Conservation (phyloP, 2,888 invertebrate genomes). For the Muschampia plurimacula region DNA sequence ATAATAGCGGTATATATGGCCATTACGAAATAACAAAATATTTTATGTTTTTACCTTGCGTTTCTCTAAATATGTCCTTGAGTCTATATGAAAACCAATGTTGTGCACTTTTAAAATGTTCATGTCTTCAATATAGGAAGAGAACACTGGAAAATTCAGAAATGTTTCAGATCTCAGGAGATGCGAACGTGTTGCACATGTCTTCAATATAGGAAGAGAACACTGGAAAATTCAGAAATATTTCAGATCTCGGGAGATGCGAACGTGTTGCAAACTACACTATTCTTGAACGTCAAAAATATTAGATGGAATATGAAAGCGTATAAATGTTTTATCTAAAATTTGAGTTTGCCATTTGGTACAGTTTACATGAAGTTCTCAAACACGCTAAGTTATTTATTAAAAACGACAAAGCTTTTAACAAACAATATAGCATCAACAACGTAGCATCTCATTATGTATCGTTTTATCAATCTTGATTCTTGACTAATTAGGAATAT, state of each 20-base stretch:
- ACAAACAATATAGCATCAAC: too few relatives aligned
- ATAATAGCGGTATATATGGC: too few relatives aligned
- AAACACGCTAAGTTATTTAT: too few relatives aligned
- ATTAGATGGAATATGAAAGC: not conserved
- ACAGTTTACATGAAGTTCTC: not conserved
- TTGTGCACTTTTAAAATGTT: not conserved
- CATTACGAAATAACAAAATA: too few relatives aligned
- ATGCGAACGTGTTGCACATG: too few relatives aligned
- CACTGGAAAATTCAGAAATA: conserved; percentile 2
- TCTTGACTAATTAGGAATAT: too few relatives aligned
- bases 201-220: conserved; percentile 7
- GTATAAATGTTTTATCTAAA: not conserved
- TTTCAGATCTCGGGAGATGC: not conserved
- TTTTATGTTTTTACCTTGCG: not conserved
- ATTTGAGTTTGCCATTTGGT: not conserved
- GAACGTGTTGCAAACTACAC: conserved; percentile 10
- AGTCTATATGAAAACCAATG: not conserved
- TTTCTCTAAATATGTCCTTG: too few relatives aligned
- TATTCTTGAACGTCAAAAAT: not conserved
- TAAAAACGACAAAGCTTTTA: too few relatives aligned
- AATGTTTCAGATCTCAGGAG: not conserved
- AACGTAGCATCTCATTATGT: too few relatives aligned
- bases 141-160: conserved; percentile 5
- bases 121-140: conserved; percentile 5
- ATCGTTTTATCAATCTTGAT: too few relatives aligned